Base-by-base conservation (phyloP, 2,888 invertebrate species). In the Allophyes oxyacanthae region DNA sequence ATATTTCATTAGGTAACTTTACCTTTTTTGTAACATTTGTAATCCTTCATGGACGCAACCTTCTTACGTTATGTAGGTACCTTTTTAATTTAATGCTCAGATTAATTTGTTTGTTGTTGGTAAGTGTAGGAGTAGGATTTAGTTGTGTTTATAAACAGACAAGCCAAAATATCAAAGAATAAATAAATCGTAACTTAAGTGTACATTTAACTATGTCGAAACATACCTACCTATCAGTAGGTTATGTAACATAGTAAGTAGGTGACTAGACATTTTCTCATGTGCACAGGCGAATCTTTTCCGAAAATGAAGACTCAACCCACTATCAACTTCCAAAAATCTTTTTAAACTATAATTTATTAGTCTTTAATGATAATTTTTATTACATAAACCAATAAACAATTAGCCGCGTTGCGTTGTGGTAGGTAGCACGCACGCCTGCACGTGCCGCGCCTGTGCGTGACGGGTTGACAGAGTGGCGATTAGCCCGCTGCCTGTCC, bases 381-480 rank as follows among this genome's bases (percentile, higher is more conserved):
- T 65, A 65, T 66, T 66, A 49, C 34, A 50, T 67, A 67, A 67
- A 59, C 41, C 41, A 42, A 50, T 48, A 54, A 64, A 67, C 54
- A 67, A 67, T 64, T 48, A 45, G 14, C 34, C 33, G 56, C 50
- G 70, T 58, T 55, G 72, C 60, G 67, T 61, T 75, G 72, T 58
- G 78, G 82, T 78, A 75, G 66, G 66, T 77, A 71, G 73, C 73
- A 68, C 68, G 74, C 72, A 69, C 67, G 65, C 56, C 41, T 55
- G 63, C 82, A 83, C 83, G 85, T 79, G 81, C 69, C 75, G 59
- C 60, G 80, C 46, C 87, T 91, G 90, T 72, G 72, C 62, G 77
- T 89, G 92, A 90, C 90, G 81, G 72, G 73, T 77, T 88, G 89
- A 89, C 84, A 81, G 86, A 89, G 88, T 84, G 85, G 80, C 87